These are phyloP conservation scores for Copidosoma aretas DNA, from an alignment of 2,888 invertebrate species.

Conservation along the genomic window DNA sequence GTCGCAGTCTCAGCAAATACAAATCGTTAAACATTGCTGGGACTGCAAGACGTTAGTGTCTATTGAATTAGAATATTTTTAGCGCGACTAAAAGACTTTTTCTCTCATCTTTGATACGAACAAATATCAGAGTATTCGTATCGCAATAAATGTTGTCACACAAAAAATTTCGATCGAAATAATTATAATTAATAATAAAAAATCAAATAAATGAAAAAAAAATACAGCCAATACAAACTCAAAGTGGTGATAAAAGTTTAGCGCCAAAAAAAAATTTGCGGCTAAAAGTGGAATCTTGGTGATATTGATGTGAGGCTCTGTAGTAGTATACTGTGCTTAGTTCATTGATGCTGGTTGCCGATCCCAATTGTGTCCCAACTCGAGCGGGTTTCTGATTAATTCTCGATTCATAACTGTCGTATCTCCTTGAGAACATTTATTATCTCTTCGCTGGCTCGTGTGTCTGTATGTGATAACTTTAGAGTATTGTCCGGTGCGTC, in stretches of 20 bases:
- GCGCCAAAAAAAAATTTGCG: conserved; percentile 10
- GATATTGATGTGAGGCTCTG: conserved; percentile 26
- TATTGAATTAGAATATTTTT: background rate
- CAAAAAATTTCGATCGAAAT: conserved; percentile 6
- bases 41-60: conserved; percentile 3
- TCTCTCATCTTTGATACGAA: background rate
- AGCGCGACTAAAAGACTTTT: background rate
- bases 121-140: conserved; percentile 10
- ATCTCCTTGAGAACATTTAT: conserved; percentile 26
- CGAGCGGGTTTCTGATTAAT: conserved; percentile 26
- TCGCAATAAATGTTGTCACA: conserved; percentile 10
- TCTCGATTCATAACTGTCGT: conserved; percentile 14
- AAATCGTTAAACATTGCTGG: conserved; percentile 10
- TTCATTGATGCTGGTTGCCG: conserved; percentile 15
- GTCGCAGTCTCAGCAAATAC: conserved; percentile 16
- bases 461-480: conserved; percentile 17
- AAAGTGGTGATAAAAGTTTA: conserved; percentile 1
- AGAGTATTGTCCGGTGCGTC: background rate
- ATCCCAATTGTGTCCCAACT: conserved; percentile 14
- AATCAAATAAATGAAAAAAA: conserved; percentile 11
- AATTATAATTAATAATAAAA: conserved; percentile 4
- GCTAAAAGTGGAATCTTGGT: conserved; percentile 14
- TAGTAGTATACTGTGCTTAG: conserved; percentile 26
- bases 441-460: conserved; percentile 34
- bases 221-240: conserved; percentile 12